Conservation (phyloP, 2,797 vertebrate species). For the Danio jaintianensis region DNA sequence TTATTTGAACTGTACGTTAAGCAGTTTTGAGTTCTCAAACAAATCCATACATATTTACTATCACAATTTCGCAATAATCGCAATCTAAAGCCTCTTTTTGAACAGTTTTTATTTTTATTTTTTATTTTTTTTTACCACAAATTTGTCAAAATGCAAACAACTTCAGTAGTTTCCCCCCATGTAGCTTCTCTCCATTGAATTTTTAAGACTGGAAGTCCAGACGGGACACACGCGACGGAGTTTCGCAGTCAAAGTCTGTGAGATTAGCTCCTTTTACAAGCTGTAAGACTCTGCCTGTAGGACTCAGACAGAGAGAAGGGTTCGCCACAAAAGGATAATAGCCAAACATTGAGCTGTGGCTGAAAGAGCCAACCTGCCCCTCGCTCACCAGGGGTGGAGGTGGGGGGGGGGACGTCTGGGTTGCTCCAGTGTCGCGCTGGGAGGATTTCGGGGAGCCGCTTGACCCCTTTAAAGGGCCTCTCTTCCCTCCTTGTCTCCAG, state of each 20-base stretch:
- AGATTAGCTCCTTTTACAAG: constrained; percentile 72
- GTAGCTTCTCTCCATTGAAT: background rate
- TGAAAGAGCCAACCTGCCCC: constrained; percentile 69
- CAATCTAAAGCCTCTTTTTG: background rate
- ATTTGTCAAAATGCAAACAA: background rate
- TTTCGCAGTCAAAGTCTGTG: constrained; percentile 60
- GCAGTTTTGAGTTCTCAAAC: too few species aligned
- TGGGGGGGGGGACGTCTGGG: constrained; percentile 59
- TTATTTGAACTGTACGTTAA: too few species aligned
- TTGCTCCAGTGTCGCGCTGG: constrained; percentile 40
- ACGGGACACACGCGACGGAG: constrained; percentile 8
- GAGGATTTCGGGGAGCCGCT: constrained; percentile 70
- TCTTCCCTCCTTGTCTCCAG: constrained; percentile 29
- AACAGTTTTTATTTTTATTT: too few species aligned
- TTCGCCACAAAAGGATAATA: constrained; percentile 69
- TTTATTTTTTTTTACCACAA: too few species aligned
- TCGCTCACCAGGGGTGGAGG: constrained; percentile 61
- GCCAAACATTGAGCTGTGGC: constrained; percentile 70
- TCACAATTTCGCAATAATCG: too few species aligned
- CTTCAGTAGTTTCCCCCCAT: background rate
- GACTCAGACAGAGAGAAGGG: constrained; percentile 69
- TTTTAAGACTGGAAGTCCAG: constrained; percentile 6
- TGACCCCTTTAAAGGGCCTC: constrained; percentile 66
- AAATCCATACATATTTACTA: too few species aligned
- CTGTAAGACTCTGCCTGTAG: constrained; percentile 55